Base-by-base conservation (phyloP, 2,113 vertebrate species). In the Microcebus griseorufus region DNA sequence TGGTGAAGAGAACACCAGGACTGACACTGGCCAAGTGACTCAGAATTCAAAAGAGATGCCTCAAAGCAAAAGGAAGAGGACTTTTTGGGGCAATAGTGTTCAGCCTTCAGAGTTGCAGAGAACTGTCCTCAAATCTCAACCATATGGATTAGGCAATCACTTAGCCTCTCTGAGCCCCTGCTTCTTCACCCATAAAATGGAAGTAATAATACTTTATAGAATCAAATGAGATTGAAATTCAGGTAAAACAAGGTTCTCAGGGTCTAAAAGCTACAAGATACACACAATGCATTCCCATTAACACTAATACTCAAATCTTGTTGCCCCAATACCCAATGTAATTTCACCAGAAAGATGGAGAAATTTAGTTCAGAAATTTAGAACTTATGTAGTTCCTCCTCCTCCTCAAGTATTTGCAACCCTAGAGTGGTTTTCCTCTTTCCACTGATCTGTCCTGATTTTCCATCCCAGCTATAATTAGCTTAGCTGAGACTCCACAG, bases 341-440 rank as follows among this genome's bases (percentile, higher is more conserved):
- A 29, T 87, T 83, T 96, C 20, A 83, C 65, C 48, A 96, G 62
- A 83, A 88, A 93, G 16, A 37, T 23, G 58, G 79, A 45, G 45
- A 45, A 9, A 45, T 45, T 45, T 45, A 45, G 45, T 45, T 45
- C 45, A 45, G 45, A 45, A 45, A 9, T 45, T 45, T 45, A 45
- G 45, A 9, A 90, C n/a, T 62, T 67, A 70, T 0, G 64, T 39
- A 64, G 20, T 51, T 55, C 27, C 12, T 78, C 20, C 37, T 87
- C 22, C 34, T 87, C 22, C 78, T 72, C 51, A 89, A 76, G 25
- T 60, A 83, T 37, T 86, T 95, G 42, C 58, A 76, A 27, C 45
- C 8, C 23, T 14, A 65, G 51, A 42, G 14, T 64, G 75, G 22
- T 48, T 86, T 94, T 96, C 16, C 32, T 87, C 10, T 83, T 34